A percentile compares a stretch with the other conserved stretches of the same genome.
phyloP scores from a whole-genome alignment of 2,797 vertebrate species.

The Trachops cirrhosus region DNA sequence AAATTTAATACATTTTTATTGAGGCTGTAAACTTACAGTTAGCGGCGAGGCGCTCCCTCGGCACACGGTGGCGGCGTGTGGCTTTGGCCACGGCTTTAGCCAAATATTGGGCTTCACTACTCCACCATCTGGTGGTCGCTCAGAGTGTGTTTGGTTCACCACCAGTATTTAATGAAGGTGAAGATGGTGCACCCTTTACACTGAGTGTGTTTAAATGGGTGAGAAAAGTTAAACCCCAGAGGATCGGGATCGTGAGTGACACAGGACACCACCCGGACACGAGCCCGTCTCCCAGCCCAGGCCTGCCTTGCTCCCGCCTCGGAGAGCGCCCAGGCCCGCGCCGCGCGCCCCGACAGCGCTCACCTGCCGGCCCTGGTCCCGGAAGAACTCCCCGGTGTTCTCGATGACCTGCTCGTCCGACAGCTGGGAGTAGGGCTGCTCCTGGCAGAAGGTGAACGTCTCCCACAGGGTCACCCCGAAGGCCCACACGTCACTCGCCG shows the following conservation, averaged over 20 bases:
- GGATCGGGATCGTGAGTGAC: not conserved
- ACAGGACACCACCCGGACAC: not conserved
- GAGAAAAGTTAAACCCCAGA: not conserved
- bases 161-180: not conserved
- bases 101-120: not conserved
- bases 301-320: not conserved
- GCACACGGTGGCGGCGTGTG: not conserved
- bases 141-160: not conserved
- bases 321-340: accelerated
- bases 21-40: not conserved
- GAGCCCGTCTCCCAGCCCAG: accelerated
- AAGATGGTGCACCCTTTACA: not conserved
- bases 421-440: slow-evolving; percentile 97
- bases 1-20: not conserved
- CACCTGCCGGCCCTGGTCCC: slow-evolving; percentile 98
- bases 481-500: slow-evolving; percentile 97
- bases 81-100: not conserved
- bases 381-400: slow-evolving; percentile 99
- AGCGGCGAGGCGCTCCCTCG: not conserved
- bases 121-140: not conserved
- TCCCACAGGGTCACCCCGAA: slow-evolving; percentile 98
- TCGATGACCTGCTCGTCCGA: slow-evolving; percentile 99
- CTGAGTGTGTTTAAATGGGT: not conserved
- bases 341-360: not conserved
- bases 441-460: slow-evolving; percentile 95